Percentiles rank a stretch among this genome's conserved stretches.
phyloP scores from a whole-genome alignment of 2,797 vertebrate genomes.

The Tamandua tetradactyla region DNA sequence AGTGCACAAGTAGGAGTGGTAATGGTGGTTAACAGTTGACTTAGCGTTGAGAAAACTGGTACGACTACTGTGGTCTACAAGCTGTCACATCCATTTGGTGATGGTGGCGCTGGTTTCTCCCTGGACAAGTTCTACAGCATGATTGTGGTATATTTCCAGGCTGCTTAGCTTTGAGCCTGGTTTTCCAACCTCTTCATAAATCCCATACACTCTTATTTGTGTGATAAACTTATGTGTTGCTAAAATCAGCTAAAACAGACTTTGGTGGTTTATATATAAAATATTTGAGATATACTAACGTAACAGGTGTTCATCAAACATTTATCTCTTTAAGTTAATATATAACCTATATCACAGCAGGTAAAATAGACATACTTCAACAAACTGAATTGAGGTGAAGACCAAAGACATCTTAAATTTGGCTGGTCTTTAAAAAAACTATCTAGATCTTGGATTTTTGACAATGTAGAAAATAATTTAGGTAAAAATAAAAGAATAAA shows the following conservation, averaged over 20 bases:
- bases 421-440: not conserved
- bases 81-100: rapidly evolving
- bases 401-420: not conserved
- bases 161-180: not conserved
- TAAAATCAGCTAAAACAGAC: not conserved
- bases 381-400: not conserved
- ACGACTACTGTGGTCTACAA: not conserved
- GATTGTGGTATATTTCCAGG: not conserved
- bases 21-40: not conserved
- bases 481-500: not conserved
- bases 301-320: not conserved
- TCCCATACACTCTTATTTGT: not conserved
- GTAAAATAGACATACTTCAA: not conserved
- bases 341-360: not conserved
- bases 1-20: not conserved
- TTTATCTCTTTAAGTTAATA: slow-evolving; percentile 42
- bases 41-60: not conserved
- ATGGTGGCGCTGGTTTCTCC: not conserved
- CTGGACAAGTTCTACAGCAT: not conserved
- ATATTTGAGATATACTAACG: not conserved
- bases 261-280: not conserved
- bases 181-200: not conserved
- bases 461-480: not conserved
- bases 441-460: not conserved
- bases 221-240: not conserved